These are phyloP conservation scores for Trematomus bernacchii DNA, from an alignment of 2,797 vertebrate genomes.

Conservation along the genomic window DNA sequence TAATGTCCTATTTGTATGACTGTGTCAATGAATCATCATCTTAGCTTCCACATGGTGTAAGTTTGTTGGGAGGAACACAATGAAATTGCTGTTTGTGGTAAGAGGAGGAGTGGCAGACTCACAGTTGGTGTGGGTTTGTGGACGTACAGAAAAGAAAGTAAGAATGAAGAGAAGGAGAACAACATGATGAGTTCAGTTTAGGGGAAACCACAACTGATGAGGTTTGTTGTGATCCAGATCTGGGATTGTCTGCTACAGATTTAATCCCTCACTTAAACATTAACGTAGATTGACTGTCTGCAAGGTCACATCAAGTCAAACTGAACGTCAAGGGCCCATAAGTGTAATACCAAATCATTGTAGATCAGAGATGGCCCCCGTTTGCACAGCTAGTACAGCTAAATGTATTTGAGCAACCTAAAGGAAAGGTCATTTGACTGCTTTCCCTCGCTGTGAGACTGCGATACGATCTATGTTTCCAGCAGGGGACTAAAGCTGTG, in stretches of 20 bases:
- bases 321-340: constrained; percentile 4
- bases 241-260: constrained; percentile 31
- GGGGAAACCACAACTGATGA: constrained; percentile 44
- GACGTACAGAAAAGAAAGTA: neutral
- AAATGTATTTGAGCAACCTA: no score
- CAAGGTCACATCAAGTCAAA: constrained; percentile 16
- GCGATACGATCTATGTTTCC: no score
- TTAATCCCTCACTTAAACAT: constrained; percentile 19
- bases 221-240: constrained; percentile 31
- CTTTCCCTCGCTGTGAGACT: no score
- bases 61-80: neutral
- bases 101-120: neutral
- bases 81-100: neutral
- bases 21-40: neutral
- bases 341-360: neutral
- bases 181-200: constrained; percentile 17
- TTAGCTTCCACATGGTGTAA: neutral
- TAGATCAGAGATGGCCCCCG: no score
- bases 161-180: neutral
- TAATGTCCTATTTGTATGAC: neutral
- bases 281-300: constrained; percentile 15
- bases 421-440: no score
- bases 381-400: no score
- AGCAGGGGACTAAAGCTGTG: no score
- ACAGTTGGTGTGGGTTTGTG: constrained; percentile 22